These are phyloP conservation scores for Heliocidaris erythrogramma DNA, from an alignment of 35 echinoderm and acorn worm species.

Conservation along the genomic window DNA sequence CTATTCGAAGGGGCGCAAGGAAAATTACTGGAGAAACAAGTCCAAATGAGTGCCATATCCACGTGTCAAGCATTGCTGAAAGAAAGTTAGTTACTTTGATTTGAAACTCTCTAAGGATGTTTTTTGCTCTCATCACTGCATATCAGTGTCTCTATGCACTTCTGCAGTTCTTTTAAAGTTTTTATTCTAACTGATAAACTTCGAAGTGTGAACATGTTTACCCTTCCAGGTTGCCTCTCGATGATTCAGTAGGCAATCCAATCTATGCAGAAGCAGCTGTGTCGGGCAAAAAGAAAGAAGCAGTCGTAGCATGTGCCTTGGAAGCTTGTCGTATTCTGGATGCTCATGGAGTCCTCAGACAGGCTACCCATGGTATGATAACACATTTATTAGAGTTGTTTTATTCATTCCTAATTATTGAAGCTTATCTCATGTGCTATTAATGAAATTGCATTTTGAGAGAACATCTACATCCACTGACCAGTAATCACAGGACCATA, in stretches of 20 bases:
- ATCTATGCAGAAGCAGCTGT: slow-evolving; percentile 88
- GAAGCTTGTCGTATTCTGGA: slow-evolving; percentile 95
- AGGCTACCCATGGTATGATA: slow-evolving; percentile 85
- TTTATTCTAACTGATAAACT: background rate
- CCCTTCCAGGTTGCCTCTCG: slow-evolving; percentile 69
- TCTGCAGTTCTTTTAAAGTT: too few relatives aligned
- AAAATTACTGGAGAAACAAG: too few relatives aligned
- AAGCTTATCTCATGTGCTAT: background rate
- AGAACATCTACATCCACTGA: too few relatives aligned
- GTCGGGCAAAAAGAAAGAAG: slow-evolving; percentile 92
- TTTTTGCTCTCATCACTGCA: too few relatives aligned
- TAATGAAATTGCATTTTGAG: background rate
- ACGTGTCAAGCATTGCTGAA: too few relatives aligned
- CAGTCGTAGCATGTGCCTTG: slow-evolving; percentile 87
- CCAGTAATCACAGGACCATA: too few relatives aligned
- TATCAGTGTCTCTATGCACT: too few relatives aligned
- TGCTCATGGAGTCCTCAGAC: slow-evolving; percentile 86
- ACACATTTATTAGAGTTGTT: background rate
- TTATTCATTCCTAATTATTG: background rate
- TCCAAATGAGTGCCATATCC: too few relatives aligned
- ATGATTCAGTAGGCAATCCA: slow-evolving; percentile 83
- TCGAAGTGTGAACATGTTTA: background rate
- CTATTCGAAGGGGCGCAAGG: too few relatives aligned
- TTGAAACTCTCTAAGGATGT: too few relatives aligned
- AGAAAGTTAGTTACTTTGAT: too few relatives aligned